A percentile compares a stretch with the other conserved stretches of the same genome.
Conservation (phyloP, 2,113 vertebrate species). For the Indicator indicator region DNA sequence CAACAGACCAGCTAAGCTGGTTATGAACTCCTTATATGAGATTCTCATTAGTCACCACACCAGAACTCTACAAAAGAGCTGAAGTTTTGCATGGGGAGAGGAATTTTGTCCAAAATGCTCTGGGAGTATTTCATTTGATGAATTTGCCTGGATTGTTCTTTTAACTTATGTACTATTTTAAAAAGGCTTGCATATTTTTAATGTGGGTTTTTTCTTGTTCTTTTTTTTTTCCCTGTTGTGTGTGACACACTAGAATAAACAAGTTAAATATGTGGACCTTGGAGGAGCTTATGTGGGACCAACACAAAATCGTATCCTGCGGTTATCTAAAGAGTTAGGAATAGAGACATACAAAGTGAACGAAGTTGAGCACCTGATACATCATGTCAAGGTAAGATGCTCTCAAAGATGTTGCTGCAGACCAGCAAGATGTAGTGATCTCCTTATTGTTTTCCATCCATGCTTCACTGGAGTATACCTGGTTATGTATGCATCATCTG, state of each 20-base stretch:
- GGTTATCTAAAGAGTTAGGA: conserved; percentile 89
- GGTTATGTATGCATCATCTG: background rate
- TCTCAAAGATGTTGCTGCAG: background rate
- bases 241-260: conserved; percentile 84
- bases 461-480: background rate
- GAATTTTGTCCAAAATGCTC: background rate
- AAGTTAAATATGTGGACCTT: conserved; percentile 94
- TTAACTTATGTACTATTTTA: background rate
- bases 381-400: conserved; percentile 88
- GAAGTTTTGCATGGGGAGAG: background rate
- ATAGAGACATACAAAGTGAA: conserved; percentile 96
- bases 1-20: background rate
- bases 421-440: background rate
- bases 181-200: background rate
- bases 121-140: background rate
- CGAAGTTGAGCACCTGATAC: conserved; percentile 86
- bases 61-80: background rate
- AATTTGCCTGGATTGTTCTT: background rate
- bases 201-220: background rate
- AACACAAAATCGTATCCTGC: conserved; percentile 93
- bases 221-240: background rate
- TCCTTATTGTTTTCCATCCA: background rate
- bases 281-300: conserved; percentile 96
- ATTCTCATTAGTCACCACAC: background rate
- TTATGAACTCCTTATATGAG: background rate